phyloP scores from a whole-genome alignment of 2,888 invertebrate species.

The Stramonita haemastoma region DNA sequence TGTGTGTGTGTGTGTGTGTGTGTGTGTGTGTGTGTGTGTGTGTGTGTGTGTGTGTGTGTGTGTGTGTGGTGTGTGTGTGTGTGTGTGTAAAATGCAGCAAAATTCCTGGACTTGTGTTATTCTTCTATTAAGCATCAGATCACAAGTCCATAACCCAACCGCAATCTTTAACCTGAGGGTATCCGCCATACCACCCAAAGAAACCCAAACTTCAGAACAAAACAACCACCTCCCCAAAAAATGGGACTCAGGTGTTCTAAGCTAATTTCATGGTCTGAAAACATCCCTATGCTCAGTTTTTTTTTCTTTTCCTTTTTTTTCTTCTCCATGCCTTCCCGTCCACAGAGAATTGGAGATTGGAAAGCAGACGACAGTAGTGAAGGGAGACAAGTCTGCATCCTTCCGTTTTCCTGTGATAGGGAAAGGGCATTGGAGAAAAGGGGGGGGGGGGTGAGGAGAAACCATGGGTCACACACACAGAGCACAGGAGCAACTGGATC shows the following conservation, averaged over 20 bases:
- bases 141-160: no score
- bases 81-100: no score
- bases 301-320: not conserved
- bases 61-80: no score
- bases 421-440: no score
- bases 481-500: constrained; percentile 3
- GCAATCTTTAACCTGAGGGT: no score
- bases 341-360: constrained; percentile 24
- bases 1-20: no score
- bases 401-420: not conserved
- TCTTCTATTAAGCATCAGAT: no score
- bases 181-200: not conserved
- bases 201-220: not conserved
- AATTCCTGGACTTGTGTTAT: no score
- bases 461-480: not conserved
- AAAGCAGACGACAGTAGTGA: constrained; percentile 7
- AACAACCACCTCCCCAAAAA: not conserved
- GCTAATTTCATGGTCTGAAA: not conserved
- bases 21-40: no score
- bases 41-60: no score
- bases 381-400: constrained; percentile 22
- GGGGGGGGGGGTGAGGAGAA: not conserved
- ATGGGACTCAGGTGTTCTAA: constrained; percentile 29
- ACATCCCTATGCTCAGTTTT: not conserved
- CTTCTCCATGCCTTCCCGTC: not conserved